Evolutionary conservation across 92 coral and sea anemone species (phyloP), one percentile per base, ranked within the genome.

Genomic region (Porites lobata): DNA sequence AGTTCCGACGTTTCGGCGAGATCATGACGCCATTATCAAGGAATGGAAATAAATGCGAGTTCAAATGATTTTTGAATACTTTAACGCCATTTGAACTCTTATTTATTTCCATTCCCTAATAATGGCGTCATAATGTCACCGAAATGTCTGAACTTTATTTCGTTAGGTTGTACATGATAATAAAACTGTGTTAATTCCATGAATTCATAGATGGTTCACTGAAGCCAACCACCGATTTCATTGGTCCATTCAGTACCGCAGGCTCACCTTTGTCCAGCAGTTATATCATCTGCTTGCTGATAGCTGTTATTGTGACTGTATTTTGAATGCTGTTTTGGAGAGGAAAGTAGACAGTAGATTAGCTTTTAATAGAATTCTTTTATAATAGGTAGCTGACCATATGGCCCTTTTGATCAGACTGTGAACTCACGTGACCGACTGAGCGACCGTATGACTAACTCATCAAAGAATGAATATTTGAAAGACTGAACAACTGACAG

Each of bases 261-360:
- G 58, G 2, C 47, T 65, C 83, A 79, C 14, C 56, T 79, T 61
- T 79, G 43, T 70, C 83, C 10, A 65, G 83, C 62, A 22, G 83
- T 61, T 64, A 10, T 47, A 12, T 50, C 73, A 9, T 64, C 71
- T 51, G 47, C n/a, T 79, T 79, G 83, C 72, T 79, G 72, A 12
- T 65, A 47, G 83, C 72, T 65, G 73, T 13, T 65, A 21, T 19
- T 79, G 73, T 20, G 13, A 11, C 51, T 65, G 13, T 61, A 7
- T 43, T 43, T 52, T 64, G 32, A 20, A 43, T 1, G 62, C 62
- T 65, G 20, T 70, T 7, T 43, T 71, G 17, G 12, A 21, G 50
- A 71, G 7, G 6, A 38, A 15, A 38, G 47, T 38, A 38, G 47
- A 38, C 47, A 38, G 47, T 38, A 38, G 47, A 38, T 38, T 38